Evolutionary conservation across 2,797 vertebrate species (phyloP).

Genomic region (Eremophila alpestris): DNA sequence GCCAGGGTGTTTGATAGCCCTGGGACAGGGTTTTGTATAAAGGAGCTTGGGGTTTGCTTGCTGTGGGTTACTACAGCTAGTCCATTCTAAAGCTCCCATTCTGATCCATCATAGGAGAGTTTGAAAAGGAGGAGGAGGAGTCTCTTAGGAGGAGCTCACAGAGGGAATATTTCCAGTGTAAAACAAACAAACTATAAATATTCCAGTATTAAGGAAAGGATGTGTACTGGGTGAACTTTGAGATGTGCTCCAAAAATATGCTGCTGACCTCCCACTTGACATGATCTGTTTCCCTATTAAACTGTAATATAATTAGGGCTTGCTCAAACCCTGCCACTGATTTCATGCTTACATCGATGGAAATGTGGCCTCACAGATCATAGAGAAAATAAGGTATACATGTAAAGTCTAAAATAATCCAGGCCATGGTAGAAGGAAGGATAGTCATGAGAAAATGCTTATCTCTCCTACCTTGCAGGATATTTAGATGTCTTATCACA

Average conservation of each 20-base stretch:
- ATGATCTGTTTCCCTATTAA: slow-evolving; percentile 54
- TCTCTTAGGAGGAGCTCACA: background rate
- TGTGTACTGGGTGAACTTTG: slow-evolving; percentile 3
- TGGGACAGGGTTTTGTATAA: background rate
- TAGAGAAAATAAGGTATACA: background rate
- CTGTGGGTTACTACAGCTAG: background rate
- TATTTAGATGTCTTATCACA: background rate
- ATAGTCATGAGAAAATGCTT: background rate
- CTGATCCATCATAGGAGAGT: background rate
- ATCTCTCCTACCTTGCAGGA: background rate
- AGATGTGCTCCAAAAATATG: slow-evolving; percentile 49
- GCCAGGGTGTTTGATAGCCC: background rate
- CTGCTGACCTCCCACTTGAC: slow-evolving; percentile 47
- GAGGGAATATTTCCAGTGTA: slow-evolving; percentile 26
- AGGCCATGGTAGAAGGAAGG: background rate
- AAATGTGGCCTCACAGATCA: background rate
- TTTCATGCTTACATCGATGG: slow-evolving; percentile 37
- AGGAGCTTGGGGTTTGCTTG: background rate
- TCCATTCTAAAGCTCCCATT: background rate
- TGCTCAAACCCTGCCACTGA: background rate
- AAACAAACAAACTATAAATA: slow-evolving; percentile 50
- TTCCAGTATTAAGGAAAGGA: slow-evolving; percentile 41
- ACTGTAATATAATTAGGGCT: slow-evolving; percentile 60
- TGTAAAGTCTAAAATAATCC: slow-evolving; percentile 10
- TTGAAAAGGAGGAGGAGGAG: background rate